Evolutionary conservation across 2,113 vertebrate species (phyloP), one percentile per base, ranked within the genome.

Genomic region (Xenus cinereus): DNA sequence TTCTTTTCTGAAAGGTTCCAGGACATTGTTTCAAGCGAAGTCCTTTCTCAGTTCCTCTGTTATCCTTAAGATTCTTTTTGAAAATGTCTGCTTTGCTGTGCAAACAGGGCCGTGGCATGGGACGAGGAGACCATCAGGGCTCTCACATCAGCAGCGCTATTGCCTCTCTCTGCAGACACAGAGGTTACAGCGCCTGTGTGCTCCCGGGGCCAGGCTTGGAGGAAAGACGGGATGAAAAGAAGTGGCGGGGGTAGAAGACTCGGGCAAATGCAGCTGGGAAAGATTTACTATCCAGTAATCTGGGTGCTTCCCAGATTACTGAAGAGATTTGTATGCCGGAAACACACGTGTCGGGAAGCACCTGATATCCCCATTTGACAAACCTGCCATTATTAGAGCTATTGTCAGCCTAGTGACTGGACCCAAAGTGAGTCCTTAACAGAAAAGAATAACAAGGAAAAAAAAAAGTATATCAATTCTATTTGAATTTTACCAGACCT

Each of bases 111-210:
- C 43, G n/a, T 16, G 19, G 54, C 46, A 66, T 11, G 64, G 32
- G 45, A 64, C 2, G 6, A 87, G 14, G 62, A 54, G 32, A 64
- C 13, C 4, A 1, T 21, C 50, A n/a, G 14, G 35, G 53, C 24
- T 27, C 35, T 60, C 45, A 32, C 0, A 0, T 66, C 45, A 67
- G 27, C 4, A 1, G 39, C 0, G 0, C 32, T 81, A 17, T 23
- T 35, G 18, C 46, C 21, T 54, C n/a, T 48, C 28, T 51, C 30
- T 35, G 33, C 1, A 1, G 39, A 81, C 80, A 66, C n/a, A 56
- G 75, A 59, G 23, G 24, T 39, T 72, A 17, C 24, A 76, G 59
- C 0, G 0, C 24, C 51, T 63, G 24, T 57, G 64, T 3, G 2
- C 20, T 77, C 46, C 21, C 46, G 57, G 53, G 21, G 28, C 17